Evolutionary conservation across 2,888 invertebrate genomes (phyloP), one percentile per base, ranked within the genome.

Genomic region (Pristionchus exspectatus): DNA sequence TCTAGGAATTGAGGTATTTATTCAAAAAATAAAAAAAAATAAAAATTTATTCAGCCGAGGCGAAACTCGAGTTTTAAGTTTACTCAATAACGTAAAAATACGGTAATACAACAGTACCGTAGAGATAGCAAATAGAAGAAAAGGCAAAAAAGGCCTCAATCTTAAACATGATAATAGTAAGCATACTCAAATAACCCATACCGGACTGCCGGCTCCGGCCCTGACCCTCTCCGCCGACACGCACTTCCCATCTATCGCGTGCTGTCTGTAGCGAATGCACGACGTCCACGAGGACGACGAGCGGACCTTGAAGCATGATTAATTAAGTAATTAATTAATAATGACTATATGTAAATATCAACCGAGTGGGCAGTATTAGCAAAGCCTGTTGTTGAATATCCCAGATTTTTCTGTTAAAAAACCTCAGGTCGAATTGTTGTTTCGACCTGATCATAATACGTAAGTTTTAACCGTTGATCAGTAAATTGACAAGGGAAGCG

Each of bases 1-100:
- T 91, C 91, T 94, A 90, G 12, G 30, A 72, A 33, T 72, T 72
- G n/a, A n/a, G n/a, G n/a, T n/a, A n/a, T n/a, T n/a, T n/a, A n/a
- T n/a, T n/a, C n/a, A n/a, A n/a, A n/a, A n/a, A 69, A n/a, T n/a
- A n/a, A 2, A 69, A n/a, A 24, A 69, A n/a, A 1, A 69, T 69
- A 9, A n/a, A 69, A n/a, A n/a, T n/a, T n/a, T n/a, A n/a, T n/a
- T n/a, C n/a, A n/a, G n/a, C n/a, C n/a, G n/a, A n/a, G n/a, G 44
- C 44, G 5, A 0, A 59, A 59, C 5, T 59, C 12, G 24, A 59
- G 24, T 59, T 66, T 66, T 21, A 10, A 5, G 66, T 66, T 66
- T 12, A 66, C 4, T 27, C 27, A 2, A 66, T 66, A 5, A 27
- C 27, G 9, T 66, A 27, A 0, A n/a, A 4, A 4, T 5, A 9